These are phyloP conservation scores for Archips crataeganus DNA, from an alignment of 2,888 invertebrate genomes.

Conservation along the genomic window DNA sequence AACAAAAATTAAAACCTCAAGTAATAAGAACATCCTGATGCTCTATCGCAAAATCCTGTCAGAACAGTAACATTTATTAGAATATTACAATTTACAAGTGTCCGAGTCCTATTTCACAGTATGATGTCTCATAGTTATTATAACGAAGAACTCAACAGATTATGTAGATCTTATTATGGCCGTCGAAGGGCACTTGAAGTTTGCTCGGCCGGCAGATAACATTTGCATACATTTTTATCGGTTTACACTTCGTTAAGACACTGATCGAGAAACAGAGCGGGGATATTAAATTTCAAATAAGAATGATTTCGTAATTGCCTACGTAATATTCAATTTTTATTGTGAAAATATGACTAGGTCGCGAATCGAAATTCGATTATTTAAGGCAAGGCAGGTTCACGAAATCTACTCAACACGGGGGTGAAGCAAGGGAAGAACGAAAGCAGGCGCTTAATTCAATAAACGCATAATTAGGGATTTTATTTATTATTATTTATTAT, in stretches of 20 bases:
- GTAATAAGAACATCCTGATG: too few relatives aligned
- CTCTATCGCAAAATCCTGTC: background rate
- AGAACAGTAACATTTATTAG: too few relatives aligned
- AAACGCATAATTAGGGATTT: too few relatives aligned
- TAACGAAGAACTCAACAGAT: conserved; percentile 9
- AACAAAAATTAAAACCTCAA: too few relatives aligned
- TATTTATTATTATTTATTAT: too few relatives aligned
- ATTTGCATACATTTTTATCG: conserved; percentile 44
- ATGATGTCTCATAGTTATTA: background rate
- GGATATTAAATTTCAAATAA: conserved; percentile 1
- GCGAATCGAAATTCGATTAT: too few relatives aligned
- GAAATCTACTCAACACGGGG: too few relatives aligned
- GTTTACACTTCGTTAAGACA: conserved; percentile 24
- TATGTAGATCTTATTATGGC: conserved; percentile 32
- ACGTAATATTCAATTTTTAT: background rate
- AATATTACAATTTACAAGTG: too few relatives aligned
- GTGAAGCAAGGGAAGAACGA: too few relatives aligned
- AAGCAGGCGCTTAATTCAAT: too few relatives aligned
- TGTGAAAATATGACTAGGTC: background rate
- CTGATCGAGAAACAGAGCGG: conserved; percentile 1
- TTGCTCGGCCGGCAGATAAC: conserved; percentile 47
- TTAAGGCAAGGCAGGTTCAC: too few relatives aligned
- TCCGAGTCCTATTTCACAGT: background rate
- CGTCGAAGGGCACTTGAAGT: conserved; percentile 41
- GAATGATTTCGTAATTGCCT: background rate